Conservation (phyloP, 2,888 invertebrate genomes). For the Drosophila prolongata region DNA sequence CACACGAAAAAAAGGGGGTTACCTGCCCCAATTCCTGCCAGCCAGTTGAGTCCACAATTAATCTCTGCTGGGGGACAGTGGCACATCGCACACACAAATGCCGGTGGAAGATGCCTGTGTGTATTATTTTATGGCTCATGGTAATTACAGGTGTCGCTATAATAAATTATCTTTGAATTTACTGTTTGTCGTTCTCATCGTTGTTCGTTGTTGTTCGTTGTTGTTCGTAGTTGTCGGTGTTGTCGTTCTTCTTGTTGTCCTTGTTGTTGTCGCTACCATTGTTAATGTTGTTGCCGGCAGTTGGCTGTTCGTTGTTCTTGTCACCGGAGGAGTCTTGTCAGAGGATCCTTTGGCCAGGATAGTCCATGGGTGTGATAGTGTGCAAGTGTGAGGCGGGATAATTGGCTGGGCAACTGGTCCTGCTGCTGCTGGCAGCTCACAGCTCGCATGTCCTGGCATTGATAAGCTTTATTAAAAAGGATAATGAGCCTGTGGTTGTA, state of each 20-base stretch:
- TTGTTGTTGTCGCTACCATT: constrained; percentile 26
- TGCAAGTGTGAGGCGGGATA: constrained; percentile 43
- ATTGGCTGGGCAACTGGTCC: constrained; percentile 52
- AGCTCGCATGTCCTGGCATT: constrained; percentile 78
- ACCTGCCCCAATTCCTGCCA: constrained; percentile 29
- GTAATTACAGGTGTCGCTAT: constrained; percentile 80
- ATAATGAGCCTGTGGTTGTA: constrained; percentile 71
- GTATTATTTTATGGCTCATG: constrained; percentile 80
- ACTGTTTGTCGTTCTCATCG: constrained; percentile 74
- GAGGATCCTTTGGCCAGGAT: constrained; percentile 32
- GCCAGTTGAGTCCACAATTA: constrained; percentile 44
- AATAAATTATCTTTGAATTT: constrained; percentile 81
- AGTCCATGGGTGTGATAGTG: constrained; percentile 12
- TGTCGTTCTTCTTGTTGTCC: constrained; percentile 11
- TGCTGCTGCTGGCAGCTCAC: constrained; percentile 59
- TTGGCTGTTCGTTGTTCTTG: constrained; percentile 53
- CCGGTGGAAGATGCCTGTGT: constrained; percentile 27
- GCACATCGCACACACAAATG: constrained; percentile 18
- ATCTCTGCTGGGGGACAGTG: constrained; percentile 34
- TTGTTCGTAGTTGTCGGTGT: constrained; percentile 20
- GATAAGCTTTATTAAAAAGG: constrained; percentile 81
- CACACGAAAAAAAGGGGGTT: constrained; percentile 4
- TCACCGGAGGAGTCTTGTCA: constrained; percentile 48
- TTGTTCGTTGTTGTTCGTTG: constrained; percentile 33
- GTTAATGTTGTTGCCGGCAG: constrained; percentile 35